Evolutionary conservation across 53 echinoderm and acorn worm species (phyloP).

Genomic region (Holothuria leucospilota): DNA sequence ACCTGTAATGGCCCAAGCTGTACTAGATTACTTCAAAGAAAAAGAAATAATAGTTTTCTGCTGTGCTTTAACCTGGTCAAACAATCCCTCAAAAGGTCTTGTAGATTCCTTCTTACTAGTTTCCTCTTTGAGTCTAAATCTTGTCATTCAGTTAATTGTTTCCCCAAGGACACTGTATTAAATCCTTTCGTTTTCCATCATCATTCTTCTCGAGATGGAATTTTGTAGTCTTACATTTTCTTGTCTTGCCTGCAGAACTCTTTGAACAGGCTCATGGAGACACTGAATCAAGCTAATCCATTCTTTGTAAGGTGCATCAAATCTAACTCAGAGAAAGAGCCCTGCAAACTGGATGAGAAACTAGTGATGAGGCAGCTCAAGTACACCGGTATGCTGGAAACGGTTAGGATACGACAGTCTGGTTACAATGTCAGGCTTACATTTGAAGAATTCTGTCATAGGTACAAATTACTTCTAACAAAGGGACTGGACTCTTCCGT

Average conservation of each 20-base stretch:
- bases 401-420: slow-evolving; percentile 90
- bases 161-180: too few species aligned
- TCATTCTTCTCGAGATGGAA: too few species aligned
- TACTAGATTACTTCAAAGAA: too few species aligned
- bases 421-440: slow-evolving; percentile 97
- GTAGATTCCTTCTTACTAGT: too few species aligned
- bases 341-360: slow-evolving; percentile 86
- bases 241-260: slow-evolving; percentile 61
- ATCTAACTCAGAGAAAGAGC: slow-evolving; percentile 95
- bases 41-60: too few species aligned
- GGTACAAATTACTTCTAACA: slow-evolving; percentile 86
- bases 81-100: too few species aligned
- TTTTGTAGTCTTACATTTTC: too few species aligned
- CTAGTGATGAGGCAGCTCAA: slow-evolving; percentile 93
- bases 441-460: slow-evolving; percentile 93
- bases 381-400: slow-evolving; percentile 98
- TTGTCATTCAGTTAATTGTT: too few species aligned
- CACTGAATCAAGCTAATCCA: slow-evolving; percentile 97
- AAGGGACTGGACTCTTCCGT: slow-evolving; percentile 70
- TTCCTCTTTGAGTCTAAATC: too few species aligned
- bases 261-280: slow-evolving; percentile 90
- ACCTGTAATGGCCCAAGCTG: too few species aligned
- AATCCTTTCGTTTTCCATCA: too few species aligned
- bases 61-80: too few species aligned
- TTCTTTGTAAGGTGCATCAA: slow-evolving; percentile 99